phyloP scores from a whole-genome alignment of 2,797 vertebrate genomes.

The Pagetopsis macropterus region DNA sequence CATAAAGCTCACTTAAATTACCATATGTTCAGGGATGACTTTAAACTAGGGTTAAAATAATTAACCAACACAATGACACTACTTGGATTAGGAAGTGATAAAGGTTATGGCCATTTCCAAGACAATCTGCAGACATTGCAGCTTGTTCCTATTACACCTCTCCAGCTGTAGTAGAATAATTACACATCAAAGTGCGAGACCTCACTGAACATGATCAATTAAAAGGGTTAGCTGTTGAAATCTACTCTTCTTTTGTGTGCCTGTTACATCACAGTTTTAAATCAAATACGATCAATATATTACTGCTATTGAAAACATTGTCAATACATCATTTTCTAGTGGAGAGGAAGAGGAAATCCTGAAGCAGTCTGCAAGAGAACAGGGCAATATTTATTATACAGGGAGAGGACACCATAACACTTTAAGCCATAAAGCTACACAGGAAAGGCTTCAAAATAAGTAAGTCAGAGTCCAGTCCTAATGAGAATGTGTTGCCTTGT shows the following conservation, averaged over 20 bases:
- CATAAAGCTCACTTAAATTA: background rate
- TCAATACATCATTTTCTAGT: background rate
- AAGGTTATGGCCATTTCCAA: background rate
- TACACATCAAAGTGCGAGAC: background rate
- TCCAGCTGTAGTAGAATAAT: background rate
- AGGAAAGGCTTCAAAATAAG: slow-evolving; percentile 30
- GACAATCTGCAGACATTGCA: background rate
- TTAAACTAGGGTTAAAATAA: background rate
- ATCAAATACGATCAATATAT: background rate
- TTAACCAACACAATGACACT: too few species aligned
- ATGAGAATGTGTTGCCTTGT: slow-evolving; percentile 32
- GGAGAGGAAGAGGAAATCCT: background rate
- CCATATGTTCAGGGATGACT: background rate
- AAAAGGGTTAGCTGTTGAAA: background rate
- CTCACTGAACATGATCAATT: background rate
- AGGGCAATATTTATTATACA: slow-evolving; percentile 2
- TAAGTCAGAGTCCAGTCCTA: slow-evolving; percentile 21
- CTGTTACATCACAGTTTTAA: background rate
- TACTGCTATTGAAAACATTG: background rate
- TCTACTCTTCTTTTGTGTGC: background rate
- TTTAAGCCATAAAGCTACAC: slow-evolving; percentile 15
- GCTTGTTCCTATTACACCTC: background rate
- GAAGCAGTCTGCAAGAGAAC: slow-evolving; percentile 6
- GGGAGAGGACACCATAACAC: background rate
- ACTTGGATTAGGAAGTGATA: background rate